A percentile compares a stretch with the other conserved stretches of the same genome.
phyloP scores from a whole-genome alignment of 2,888 invertebrate genomes.

The Amblyjoppa fuscipennis region DNA sequence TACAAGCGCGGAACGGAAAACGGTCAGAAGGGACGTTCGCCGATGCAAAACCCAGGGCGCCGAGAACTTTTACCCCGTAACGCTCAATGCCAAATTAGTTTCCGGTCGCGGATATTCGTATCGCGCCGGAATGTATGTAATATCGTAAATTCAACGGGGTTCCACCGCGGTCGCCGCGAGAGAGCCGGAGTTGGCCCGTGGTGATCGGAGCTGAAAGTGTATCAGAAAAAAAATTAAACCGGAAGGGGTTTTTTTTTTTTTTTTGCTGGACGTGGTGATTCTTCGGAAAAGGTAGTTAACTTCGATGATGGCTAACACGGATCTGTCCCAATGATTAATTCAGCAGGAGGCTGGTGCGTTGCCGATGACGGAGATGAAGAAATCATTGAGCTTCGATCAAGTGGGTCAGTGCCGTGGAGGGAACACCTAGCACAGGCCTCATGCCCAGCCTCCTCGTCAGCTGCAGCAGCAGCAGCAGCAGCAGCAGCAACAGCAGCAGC shows the following conservation, averaged over 20 bases:
- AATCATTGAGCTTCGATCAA: slow-evolving; percentile 88
- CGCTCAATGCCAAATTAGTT: slow-evolving; percentile 35
- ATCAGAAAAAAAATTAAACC: background rate
- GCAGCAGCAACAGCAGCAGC: slow-evolving; percentile 73
- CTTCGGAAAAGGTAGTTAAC: background rate
- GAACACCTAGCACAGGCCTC: slow-evolving; percentile 85
- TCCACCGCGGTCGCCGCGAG: background rate
- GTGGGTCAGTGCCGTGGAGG: slow-evolving; percentile 85
- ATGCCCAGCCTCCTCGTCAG: slow-evolving; percentile 78
- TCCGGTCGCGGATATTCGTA: slow-evolving; percentile 6
- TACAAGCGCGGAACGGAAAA: background rate
- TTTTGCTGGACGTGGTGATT: background rate
- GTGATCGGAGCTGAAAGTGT: background rate
- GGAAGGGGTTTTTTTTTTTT: background rate
- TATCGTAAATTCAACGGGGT: slow-evolving; percentile 8
- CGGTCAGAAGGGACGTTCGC: background rate
- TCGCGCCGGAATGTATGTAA: slow-evolving; percentile 2
- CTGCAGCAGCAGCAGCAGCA: slow-evolving; percentile 78
- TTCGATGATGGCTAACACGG: slow-evolving; percentile 76
- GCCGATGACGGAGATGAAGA: slow-evolving; percentile 89
- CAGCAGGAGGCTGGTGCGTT: slow-evolving; percentile 88
- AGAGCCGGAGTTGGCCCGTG: background rate
- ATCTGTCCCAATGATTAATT: slow-evolving; percentile 67
- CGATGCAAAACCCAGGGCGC: background rate
- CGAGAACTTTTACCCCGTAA: slow-evolving; percentile 11